phyloP scores from a whole-genome alignment of 2,888 invertebrate genomes.

The Cepaea hortensis region DNA sequence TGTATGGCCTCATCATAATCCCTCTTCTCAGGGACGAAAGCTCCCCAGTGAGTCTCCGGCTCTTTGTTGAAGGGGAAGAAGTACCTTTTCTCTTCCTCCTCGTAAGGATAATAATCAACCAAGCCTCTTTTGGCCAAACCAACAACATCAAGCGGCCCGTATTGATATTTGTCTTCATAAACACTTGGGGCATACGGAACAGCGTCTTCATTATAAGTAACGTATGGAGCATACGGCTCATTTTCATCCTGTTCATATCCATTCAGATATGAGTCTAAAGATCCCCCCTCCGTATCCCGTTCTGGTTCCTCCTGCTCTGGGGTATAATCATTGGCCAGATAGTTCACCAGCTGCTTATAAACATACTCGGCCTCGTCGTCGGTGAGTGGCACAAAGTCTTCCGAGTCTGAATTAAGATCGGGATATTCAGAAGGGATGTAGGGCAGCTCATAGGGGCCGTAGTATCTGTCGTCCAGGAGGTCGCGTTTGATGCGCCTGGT shows the following conservation, averaged over 20 bases:
- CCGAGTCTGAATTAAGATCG: conserved; percentile 28
- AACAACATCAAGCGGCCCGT: neutral
- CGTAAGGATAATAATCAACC: conserved; percentile 34
- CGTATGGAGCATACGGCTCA: conserved; percentile 35
- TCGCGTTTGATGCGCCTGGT: conserved; percentile 55
- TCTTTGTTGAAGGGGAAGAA: conserved; percentile 56
- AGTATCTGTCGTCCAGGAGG: conserved; percentile 50
- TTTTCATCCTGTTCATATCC: neutral
- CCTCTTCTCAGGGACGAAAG: conserved; percentile 55
- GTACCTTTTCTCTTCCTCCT: conserved; percentile 49
- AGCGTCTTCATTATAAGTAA: conserved; percentile 12
- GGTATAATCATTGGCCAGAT: conserved; percentile 4
- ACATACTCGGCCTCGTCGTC: conserved; percentile 40
- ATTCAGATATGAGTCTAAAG: neutral
- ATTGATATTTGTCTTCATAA: neutral
- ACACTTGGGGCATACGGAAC: neutral
- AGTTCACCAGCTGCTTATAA: conserved; percentile 30
- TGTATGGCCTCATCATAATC: conserved; percentile 52
- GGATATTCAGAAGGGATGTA: conserved; percentile 9
- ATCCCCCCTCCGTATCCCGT: conserved; percentile 19
- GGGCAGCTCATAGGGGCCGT: conserved; percentile 37
- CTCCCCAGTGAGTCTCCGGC: conserved; percentile 56
- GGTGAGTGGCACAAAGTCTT: conserved; percentile 41
- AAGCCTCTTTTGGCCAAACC: conserved; percentile 20
- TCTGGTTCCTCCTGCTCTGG: neutral